Conservation (phyloP, 2,113 vertebrate genomes). For the Taxidea taxus region DNA sequence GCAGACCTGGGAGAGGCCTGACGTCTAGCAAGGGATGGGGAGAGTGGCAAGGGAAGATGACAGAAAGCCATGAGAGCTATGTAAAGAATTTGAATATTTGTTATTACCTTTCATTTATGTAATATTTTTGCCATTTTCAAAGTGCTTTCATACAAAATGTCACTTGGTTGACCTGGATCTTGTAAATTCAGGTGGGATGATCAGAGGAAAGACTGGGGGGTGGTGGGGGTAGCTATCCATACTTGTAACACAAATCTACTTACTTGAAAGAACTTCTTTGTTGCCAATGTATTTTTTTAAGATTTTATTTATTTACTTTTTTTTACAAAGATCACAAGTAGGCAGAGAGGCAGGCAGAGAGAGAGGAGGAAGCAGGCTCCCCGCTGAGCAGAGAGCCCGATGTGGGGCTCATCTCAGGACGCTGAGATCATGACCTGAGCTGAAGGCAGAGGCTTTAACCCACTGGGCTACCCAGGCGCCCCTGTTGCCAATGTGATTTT, state of each 20-base stretch:
- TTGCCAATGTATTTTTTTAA: neutral
- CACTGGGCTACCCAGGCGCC: no score
- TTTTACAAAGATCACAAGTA: no score
- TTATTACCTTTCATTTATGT: neutral
- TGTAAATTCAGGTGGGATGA: neutral
- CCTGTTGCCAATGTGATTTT: neutral
- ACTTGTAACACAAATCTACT: neutral
- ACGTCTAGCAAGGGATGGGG: neutral
- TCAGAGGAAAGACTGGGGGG: neutral
- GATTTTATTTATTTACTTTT: no score
- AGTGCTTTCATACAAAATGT: neutral
- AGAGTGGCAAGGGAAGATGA: neutral
- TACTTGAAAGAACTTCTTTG: neutral
- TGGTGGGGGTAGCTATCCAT: fast-evolving
- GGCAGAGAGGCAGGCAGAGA: no score
- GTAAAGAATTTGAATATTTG: neutral
- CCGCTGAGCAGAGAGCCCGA: no score
- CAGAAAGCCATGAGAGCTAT: neutral
- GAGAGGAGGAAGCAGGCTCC: no score
- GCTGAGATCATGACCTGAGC: no score
- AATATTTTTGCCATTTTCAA: neutral
- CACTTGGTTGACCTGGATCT: neutral
- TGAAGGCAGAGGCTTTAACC: no score
- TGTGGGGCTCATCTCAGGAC: no score
- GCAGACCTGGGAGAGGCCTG: fast-evolving